Conservation (phyloP, 2,797 vertebrate genomes). For the Acanthurus leucopareius region DNA sequence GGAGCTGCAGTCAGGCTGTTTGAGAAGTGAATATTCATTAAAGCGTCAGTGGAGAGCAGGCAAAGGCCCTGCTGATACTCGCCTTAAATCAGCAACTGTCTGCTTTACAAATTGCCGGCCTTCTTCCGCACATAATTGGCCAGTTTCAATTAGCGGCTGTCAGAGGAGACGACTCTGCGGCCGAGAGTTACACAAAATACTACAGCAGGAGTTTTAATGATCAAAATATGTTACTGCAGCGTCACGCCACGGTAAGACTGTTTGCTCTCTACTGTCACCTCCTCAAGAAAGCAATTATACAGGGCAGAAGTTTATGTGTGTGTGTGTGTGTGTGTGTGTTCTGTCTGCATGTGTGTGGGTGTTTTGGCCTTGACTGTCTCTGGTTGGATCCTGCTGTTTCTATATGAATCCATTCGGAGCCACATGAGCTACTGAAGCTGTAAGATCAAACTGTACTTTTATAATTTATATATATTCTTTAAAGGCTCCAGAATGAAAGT, state of each 20-base stretch:
- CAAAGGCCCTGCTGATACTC: slow-evolving; percentile 37
- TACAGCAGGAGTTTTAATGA: slow-evolving; percentile 70
- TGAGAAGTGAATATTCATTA: slow-evolving; percentile 74
- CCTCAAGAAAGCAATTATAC: slow-evolving; percentile 68
- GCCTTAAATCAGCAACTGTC: slow-evolving; percentile 70
- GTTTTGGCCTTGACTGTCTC: neutral
- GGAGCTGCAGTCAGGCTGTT: slow-evolving; percentile 33
- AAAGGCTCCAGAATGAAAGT: neutral
- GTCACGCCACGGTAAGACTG: slow-evolving; percentile 43
- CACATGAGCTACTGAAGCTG: neutral
- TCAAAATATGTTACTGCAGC: slow-evolving; percentile 66
- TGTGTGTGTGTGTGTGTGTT: slow-evolving; percentile 8
- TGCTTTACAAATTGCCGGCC: slow-evolving; percentile 75
- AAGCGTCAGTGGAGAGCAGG: slow-evolving; percentile 37
- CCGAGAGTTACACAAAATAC: slow-evolving; percentile 56
- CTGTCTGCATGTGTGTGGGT: neutral
- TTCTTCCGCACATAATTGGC: slow-evolving; percentile 72
- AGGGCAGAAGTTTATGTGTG: slow-evolving; percentile 17
- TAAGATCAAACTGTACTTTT: slow-evolving; percentile 30
- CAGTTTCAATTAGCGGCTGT: slow-evolving; percentile 81
- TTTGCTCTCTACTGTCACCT: slow-evolving; percentile 68
- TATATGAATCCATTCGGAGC: slow-evolving; percentile 36
- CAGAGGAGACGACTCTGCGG: slow-evolving; percentile 59
- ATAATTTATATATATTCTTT: slow-evolving; percentile 4
- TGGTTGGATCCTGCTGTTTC: slow-evolving; percentile 11